These are phyloP conservation scores for Sebastes iracundus DNA, from an alignment of 2,797 vertebrate species.

Conservation along the genomic window DNA sequence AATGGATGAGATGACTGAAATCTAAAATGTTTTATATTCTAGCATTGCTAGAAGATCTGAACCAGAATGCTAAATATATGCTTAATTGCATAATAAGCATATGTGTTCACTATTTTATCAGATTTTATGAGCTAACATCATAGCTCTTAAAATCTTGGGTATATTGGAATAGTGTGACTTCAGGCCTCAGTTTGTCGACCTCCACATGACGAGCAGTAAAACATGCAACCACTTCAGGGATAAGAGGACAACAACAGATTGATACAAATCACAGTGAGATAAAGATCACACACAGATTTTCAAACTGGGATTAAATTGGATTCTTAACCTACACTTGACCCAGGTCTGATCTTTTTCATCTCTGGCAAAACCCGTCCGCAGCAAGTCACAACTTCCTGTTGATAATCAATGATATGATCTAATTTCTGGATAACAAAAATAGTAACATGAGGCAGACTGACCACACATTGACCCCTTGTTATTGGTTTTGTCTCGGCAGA, in stretches of 20 bases:
- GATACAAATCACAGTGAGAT: not conserved
- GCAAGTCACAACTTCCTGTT: not conserved
- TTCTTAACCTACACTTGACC: conserved; percentile 16
- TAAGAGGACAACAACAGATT: not conserved
- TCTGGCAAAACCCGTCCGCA: conserved; percentile 3
- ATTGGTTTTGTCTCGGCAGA: conserved; percentile 12
- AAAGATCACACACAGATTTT: not conserved
- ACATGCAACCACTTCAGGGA: not conserved
- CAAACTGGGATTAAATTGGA: not conserved
- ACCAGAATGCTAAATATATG: too few species aligned
- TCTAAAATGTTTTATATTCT: too few species aligned
- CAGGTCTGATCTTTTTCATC: conserved; percentile 8
- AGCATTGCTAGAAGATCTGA: too few species aligned
- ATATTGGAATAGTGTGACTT: too few species aligned
- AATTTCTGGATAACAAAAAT: conserved; percentile 16
- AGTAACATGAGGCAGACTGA: conserved; percentile 24
- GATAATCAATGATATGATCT: conserved; percentile 1
- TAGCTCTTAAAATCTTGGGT: too few species aligned
- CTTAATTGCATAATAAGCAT: too few species aligned
- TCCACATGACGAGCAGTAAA: not conserved
- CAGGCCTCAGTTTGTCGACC: not conserved
- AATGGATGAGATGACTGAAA: too few species aligned
- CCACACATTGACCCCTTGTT: conserved; percentile 20
- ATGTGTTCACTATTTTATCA: too few species aligned
- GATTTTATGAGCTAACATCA: too few species aligned